These are phyloP conservation scores for Sorex araneus DNA, from an alignment of 2,113 vertebrate genomes.

Conservation along the genomic window DNA sequence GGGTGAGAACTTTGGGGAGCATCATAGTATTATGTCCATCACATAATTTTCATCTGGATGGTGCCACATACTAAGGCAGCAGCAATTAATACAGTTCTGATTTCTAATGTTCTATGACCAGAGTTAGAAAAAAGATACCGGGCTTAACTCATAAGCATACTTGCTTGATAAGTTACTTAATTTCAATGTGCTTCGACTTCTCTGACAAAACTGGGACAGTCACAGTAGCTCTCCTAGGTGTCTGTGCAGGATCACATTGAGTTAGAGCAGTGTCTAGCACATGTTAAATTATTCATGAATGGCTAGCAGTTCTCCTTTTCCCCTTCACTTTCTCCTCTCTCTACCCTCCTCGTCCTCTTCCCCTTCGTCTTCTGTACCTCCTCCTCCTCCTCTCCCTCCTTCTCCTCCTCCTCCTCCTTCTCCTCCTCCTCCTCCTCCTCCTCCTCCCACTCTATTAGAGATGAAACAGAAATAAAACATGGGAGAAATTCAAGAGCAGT, in stretches of 20 bases:
- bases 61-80: background rate
- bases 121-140: conserved; percentile 9
- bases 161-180: background rate
- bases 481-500: conserved; percentile 16
- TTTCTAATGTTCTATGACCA: background rate
- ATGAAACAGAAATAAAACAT: conserved; percentile 46
- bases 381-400: too few relatives aligned
- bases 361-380: too few relatives aligned
- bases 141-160: background rate
- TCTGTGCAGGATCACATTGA: background rate
- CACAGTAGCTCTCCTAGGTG: background rate
- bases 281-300: conserved; percentile 38
- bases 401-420: too few relatives aligned
- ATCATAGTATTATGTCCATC: conserved; percentile 8
- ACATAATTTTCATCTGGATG: background rate
- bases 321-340: background rate
- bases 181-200: conserved; percentile 20
- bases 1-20: background rate
- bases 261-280: background rate
- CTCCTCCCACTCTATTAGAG: background rate
- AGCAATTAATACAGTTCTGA: background rate
- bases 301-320: background rate
- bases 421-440: background rate
- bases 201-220: background rate
- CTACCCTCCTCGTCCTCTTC: too few relatives aligned